Evolutionary conservation across 2,113 vertebrate species (phyloP), one percentile per base, ranked within the genome.

Genomic region (Oreocharis arfaki): DNA sequence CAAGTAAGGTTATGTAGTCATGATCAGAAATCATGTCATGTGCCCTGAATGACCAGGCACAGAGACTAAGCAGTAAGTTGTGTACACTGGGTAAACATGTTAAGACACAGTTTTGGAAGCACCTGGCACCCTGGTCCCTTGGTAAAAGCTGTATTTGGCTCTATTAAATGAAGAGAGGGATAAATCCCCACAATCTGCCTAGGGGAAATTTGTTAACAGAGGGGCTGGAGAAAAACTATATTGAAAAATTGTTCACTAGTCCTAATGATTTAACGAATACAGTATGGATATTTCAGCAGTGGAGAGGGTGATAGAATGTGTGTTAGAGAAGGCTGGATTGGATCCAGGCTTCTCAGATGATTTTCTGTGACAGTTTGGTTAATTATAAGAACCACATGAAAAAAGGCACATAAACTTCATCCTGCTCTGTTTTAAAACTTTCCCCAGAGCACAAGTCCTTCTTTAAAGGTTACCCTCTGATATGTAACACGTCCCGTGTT

Each of bases 331-430:
- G 39, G 18, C 82, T 94, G 87, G 82, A 88, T 63, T 86, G 52
- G 84, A 90, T 93, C 95, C 82, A 90, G 69, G 33, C 67, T 33
- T 91, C 61, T 63, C 55, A 11, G 85, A 90, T 86, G 79, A 94
- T 94, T 90, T 94, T 97, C 68, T 94, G 47, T 84, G 93, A 91
- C 73, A 81, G 82, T 88, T 76, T 92, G 60, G 73, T 84, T 96
- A 93, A 94, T 94, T 95, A 81, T 71, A 88, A 93, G 44, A 94
- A 93, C 90, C 63, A 90, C 85, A 81, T 88, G 33, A 94, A 90
- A 85, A 93, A 89, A 85, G 59, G 67, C 63, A 77, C 47, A 83
- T 71, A 83, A 95, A 93, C 64, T 74, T 92, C 47, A 65, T 90
- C 82, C 75, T 75, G 86, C 68, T 94, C 88, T 94, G 60, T 63